A percentile compares a stretch with the other conserved stretches of the same genome.
These are phyloP conservation scores for Tyrannus savana DNA, from an alignment of 2,113 vertebrate genomes.

Conservation along the genomic window DNA sequence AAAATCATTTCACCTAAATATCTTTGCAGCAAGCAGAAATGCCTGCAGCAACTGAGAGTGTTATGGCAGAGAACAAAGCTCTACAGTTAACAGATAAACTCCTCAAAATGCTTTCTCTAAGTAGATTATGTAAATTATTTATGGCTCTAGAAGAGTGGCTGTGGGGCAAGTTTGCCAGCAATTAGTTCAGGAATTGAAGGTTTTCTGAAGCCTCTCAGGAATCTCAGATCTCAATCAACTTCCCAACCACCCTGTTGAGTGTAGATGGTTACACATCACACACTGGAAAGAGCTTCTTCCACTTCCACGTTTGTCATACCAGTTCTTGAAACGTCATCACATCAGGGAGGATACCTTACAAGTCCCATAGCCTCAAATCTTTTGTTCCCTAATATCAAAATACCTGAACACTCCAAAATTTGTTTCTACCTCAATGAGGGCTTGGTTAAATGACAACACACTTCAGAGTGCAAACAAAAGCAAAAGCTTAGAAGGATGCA, in stretches of 20 bases:
- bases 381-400: background rate
- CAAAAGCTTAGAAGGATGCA: background rate
- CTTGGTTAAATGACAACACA: background rate
- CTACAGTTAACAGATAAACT: background rate
- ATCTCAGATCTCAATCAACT: background rate
- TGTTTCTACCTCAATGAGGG: background rate
- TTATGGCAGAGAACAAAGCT: background rate
- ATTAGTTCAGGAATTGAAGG: slow-evolving; percentile 18
- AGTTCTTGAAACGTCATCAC: background rate
- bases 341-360: background rate
- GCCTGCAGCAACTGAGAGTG: background rate
- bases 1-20: background rate
- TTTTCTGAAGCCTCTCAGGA: background rate
- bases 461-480: background rate
- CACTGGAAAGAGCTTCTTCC: background rate
- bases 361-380: background rate
- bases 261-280: no score
- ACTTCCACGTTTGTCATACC: background rate
- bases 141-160: background rate
- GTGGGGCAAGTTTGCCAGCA: slow-evolving; percentile 25
- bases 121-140: slow-evolving; percentile 23
- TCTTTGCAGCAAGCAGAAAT: background rate
- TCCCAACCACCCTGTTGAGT: background rate
- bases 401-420: background rate
- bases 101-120: background rate